A percentile compares a stretch with the other conserved stretches of the same genome.
These are phyloP conservation scores for Ammodytes dubius DNA, from an alignment of 2,113 vertebrate species.

Conservation along the genomic window DNA sequence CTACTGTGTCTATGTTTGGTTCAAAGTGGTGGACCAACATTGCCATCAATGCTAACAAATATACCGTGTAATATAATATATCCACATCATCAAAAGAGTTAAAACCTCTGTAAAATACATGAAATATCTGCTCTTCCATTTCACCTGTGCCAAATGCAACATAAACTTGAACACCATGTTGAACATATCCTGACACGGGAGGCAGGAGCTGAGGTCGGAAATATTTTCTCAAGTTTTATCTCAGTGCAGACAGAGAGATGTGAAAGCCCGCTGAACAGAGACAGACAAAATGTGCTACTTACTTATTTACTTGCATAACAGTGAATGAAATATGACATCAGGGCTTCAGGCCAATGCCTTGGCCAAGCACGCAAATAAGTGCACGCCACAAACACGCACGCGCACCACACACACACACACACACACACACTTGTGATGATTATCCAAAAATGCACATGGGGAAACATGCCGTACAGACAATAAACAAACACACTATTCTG, in stretches of 20 bases:
- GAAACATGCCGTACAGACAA: conserved; percentile 55
- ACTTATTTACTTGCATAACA: conserved; percentile 74
- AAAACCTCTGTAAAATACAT: not conserved
- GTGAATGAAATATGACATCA: conserved; percentile 70
- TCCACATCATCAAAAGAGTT: not conserved
- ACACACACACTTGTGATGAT: conserved; percentile 33
- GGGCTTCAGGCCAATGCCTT: conserved; percentile 54
- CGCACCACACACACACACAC: not conserved
- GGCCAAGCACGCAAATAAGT: conserved; percentile 26
- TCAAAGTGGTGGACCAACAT: not conserved
- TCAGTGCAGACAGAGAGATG: conserved; percentile 41
- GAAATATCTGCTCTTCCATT: not conserved
- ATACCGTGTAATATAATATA: not conserved
- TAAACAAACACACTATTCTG: conserved; percentile 61
- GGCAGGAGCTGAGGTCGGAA: conserved; percentile 28
- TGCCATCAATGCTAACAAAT: not conserved
- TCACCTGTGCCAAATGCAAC: not conserved
- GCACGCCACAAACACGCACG: conserved; percentile 27
- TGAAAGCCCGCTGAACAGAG: conserved; percentile 44
- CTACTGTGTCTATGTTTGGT: not conserved
- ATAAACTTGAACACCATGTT: not conserved
- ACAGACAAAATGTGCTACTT: conserved; percentile 67
- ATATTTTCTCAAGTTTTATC: conserved; percentile 19
- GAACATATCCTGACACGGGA: not conserved
- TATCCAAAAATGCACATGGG: conserved; percentile 59